These are phyloP conservation scores for human (Homo sapiens) DNA, from an alignment of 2,113 vertebrate genomes.

Conservation along the genomic window DNA sequence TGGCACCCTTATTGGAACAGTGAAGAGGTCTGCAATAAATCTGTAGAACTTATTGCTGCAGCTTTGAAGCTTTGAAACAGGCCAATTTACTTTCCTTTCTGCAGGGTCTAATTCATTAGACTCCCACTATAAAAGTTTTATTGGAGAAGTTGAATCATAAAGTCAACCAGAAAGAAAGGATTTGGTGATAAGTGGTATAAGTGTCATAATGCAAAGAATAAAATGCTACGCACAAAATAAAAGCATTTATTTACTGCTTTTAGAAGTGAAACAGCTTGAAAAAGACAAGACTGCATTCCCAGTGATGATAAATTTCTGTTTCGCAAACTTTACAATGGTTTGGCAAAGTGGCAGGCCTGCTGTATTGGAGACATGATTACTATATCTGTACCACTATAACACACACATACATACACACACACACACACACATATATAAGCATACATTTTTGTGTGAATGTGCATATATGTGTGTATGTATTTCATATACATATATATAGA, in stretches of 20 bases:
- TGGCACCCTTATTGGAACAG: neutral
- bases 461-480: neutral
- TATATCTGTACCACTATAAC: neutral
- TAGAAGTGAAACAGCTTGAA: slow-evolving; percentile 18
- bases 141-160: slow-evolving; percentile 60
- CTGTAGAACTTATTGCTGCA: neutral
- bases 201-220: slow-evolving; percentile 36
- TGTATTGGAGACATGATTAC: neutral
- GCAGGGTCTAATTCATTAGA: slow-evolving; percentile 57
- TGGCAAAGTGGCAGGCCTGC: neutral
- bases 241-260: slow-evolving; percentile 50
- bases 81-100: slow-evolving; percentile 53
- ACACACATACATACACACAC: neutral
- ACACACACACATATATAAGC: accelerated
- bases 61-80: slow-evolving; percentile 41
- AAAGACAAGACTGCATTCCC: neutral
- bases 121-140: slow-evolving; percentile 53
- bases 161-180: slow-evolving; percentile 43
- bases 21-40: slow-evolving; percentile 46
- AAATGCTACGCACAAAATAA: slow-evolving; percentile 45
- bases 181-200: slow-evolving; percentile 25
- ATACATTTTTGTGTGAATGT: neutral
- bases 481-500: neutral
- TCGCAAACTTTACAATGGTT: neutral
- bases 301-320: neutral